Evolutionary conservation across 2,888 invertebrate species (phyloP).

Genomic region (Drosophila suboccidentalis): DNA sequence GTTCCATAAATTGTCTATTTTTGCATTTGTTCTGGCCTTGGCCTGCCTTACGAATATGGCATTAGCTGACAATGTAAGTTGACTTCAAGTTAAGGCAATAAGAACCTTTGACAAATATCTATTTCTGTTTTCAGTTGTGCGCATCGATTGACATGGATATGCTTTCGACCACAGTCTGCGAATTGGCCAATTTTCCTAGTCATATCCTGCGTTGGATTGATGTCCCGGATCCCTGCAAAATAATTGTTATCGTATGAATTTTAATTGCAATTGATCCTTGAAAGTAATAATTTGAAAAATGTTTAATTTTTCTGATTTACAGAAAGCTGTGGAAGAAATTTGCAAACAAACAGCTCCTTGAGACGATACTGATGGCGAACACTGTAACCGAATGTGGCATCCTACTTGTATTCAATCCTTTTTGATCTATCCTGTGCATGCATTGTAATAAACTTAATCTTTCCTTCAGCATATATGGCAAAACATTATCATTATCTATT

Average conservation of each 20-base stretch:
- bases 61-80: slow-evolving; percentile 1
- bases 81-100: too few species aligned
- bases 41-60: slow-evolving; percentile 12
- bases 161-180: too few species aligned
- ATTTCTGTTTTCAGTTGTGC: background rate
- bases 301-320: background rate
- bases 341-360: background rate
- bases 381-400: slow-evolving; percentile 1
- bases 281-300: background rate
- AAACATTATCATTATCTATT: too few species aligned
- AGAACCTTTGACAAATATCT: too few species aligned
- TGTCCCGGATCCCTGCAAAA: rapidly evolving
- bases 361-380: slow-evolving; percentile 8
- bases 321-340: background rate
- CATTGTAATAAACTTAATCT: slow-evolving; percentile 24
- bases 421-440: slow-evolving; percentile 11
- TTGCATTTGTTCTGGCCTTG: slow-evolving; percentile 13
- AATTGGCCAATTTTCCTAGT: background rate
- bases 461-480: background rate
- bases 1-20: slow-evolving; percentile 10
- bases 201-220: background rate
- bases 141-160: too few species aligned
- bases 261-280: background rate
- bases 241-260: background rate
- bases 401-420: background rate